These are phyloP conservation scores for Augochlorella aurata DNA, from an alignment of 2,888 invertebrate species.

Conservation along the genomic window DNA sequence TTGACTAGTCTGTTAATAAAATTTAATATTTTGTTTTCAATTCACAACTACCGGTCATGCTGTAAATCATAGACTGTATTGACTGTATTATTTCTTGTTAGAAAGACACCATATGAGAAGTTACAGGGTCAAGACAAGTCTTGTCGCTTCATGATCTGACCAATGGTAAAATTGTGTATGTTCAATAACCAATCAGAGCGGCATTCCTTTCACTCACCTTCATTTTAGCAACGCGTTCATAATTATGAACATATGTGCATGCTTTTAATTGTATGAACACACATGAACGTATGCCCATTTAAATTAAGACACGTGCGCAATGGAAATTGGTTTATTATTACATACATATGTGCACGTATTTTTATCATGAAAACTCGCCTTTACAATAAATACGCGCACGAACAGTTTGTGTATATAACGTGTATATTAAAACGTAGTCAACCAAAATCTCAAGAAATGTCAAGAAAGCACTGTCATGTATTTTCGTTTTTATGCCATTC, in stretches of 20 bases:
- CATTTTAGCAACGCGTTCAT: too few relatives aligned
- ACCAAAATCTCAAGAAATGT: conserved; percentile 55
- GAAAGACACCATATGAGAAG: too few relatives aligned
- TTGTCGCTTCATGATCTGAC: too few relatives aligned
- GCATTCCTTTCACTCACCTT: too few relatives aligned
- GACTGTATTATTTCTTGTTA: neutral
- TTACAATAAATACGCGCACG: conserved; percentile 35
- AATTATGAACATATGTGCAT: too few relatives aligned
- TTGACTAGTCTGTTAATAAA: neutral
- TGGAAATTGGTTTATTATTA: too few relatives aligned
- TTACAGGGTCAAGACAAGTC: too few relatives aligned
- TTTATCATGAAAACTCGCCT: conserved; percentile 23
- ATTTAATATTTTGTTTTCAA: conserved; percentile 3
- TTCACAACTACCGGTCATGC: neutral
- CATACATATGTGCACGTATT: neutral
- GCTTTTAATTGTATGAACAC: too few relatives aligned
- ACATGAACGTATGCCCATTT: too few relatives aligned
- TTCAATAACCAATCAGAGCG: too few relatives aligned
- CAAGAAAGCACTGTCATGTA: conserved; percentile 40
- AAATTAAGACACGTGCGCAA: too few relatives aligned
- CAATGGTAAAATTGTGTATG: too few relatives aligned
- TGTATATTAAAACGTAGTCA: conserved; percentile 39
- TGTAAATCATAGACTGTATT: neutral
- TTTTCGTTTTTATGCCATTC: conserved; percentile 22
- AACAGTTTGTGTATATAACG: conserved; percentile 49